These are phyloP conservation scores for Rhyacichthys aspro DNA, from an alignment of 2,797 vertebrate species.

Conservation along the genomic window DNA sequence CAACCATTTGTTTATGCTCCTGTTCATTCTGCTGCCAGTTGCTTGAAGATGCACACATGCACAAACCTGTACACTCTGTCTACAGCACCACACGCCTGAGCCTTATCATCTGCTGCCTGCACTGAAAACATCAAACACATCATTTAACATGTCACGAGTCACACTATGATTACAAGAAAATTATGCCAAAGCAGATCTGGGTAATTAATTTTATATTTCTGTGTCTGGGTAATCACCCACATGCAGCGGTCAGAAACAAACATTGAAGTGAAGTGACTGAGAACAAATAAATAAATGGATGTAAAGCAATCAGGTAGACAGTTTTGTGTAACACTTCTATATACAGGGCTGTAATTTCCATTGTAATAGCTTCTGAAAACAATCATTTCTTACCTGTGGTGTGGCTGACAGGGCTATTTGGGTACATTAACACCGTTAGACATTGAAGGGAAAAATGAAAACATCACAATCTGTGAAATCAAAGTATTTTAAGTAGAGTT, in stretches of 20 bases:
- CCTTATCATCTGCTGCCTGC: neutral
- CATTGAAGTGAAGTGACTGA: too few species aligned
- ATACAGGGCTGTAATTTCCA: neutral
- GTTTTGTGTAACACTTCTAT: neutral
- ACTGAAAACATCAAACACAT: neutral
- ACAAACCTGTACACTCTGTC: neutral
- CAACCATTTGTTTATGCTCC: neutral
- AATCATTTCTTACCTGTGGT: neutral
- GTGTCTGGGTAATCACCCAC: neutral
- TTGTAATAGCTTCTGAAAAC: neutral
- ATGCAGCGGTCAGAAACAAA: neutral
- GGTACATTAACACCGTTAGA: neutral
- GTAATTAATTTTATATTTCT: neutral
- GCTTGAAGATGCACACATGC: neutral
- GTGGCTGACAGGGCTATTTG: neutral
- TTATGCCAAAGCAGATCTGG: neutral
- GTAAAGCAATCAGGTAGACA: conserved; percentile 2
- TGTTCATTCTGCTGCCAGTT: neutral
- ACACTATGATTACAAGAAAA: neutral
- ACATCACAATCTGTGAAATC: too few species aligned
- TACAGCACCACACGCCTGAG: neutral
- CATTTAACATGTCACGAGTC: neutral
- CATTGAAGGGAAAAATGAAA: neutral
- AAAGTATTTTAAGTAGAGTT: too few species aligned
- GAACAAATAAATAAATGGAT: conserved; percentile 1